Conservation (phyloP, 2,113 vertebrate genomes). For the Ondatra zibethicus region DNA sequence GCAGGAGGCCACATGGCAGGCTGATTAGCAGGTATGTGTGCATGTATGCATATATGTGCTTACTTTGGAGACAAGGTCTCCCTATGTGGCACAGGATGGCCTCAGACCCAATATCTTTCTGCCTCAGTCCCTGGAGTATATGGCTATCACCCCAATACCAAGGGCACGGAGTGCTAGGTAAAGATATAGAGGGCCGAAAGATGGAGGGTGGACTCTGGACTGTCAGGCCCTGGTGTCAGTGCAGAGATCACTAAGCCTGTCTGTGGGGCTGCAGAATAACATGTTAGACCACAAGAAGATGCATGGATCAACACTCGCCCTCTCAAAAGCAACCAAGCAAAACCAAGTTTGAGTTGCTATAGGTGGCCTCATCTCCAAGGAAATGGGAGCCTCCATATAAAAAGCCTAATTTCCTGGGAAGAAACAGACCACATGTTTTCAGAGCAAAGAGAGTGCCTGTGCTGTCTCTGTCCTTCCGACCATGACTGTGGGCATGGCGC, state of each 20-base stretch:
- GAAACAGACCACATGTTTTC: neutral
- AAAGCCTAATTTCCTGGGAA: neutral
- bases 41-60: neutral
- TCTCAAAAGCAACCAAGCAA: neutral
- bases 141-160: neutral
- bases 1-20: neutral
- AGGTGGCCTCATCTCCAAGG: neutral
- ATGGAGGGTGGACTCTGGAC: neutral
- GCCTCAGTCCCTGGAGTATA: neutral
- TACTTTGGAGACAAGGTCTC: neutral
- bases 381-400: slow-evolving; percentile 10
- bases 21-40: neutral
- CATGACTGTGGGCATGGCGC: neutral
- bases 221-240: neutral
- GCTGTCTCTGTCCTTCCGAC: neutral
- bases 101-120: neutral
- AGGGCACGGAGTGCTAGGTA: neutral
- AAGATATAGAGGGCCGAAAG: neutral
- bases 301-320: neutral
- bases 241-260: neutral
- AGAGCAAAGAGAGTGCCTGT: neutral
- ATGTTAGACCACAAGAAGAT: neutral
- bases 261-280: neutral
- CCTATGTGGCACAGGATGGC: neutral
- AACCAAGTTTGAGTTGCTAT: neutral